Evolutionary conservation across 2,888 invertebrate species (phyloP).

Genomic region (Plebejus anna): DNA sequence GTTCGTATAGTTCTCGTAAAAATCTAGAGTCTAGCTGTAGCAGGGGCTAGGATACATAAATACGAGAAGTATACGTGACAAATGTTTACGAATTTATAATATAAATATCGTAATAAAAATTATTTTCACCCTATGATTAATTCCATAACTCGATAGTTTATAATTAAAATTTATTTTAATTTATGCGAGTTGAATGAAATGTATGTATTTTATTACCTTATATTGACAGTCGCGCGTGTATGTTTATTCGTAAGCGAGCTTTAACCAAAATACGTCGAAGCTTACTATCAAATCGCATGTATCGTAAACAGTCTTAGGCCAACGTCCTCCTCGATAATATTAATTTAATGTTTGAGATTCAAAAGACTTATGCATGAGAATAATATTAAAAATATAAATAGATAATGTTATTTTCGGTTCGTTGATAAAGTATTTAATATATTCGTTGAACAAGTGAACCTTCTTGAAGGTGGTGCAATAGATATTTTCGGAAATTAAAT

Average conservation of each 20-base stretch:
- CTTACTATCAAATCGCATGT: slow-evolving; percentile 7
- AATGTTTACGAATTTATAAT: slow-evolving; percentile 27
- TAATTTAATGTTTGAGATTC: slow-evolving; percentile 28
- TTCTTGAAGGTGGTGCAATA: slow-evolving; percentile 38
- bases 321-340: slow-evolving; percentile 19
- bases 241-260: slow-evolving; percentile 20
- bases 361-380: slow-evolving; percentile 27
- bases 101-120: slow-evolving; percentile 14
- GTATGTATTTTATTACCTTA: slow-evolving; percentile 21
- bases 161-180: slow-evolving; percentile 20
- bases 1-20: background rate
- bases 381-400: slow-evolving; percentile 26
- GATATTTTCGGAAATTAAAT: slow-evolving; percentile 28
- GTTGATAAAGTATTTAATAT: slow-evolving; percentile 29
- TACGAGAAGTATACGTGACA: background rate
- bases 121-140: slow-evolving; percentile 23
- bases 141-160: slow-evolving; percentile 22
- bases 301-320: slow-evolving; percentile 5
- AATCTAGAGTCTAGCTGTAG: background rate
- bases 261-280: slow-evolving; percentile 19
- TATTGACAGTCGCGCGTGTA: slow-evolving; percentile 9
- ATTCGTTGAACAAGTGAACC: slow-evolving; percentile 25
- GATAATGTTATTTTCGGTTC: slow-evolving; percentile 28
- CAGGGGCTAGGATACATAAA: background rate
- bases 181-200: slow-evolving; percentile 26